Evolutionary conservation across 2,797 vertebrate genomes (phyloP), one percentile per base, ranked within the genome.

Genomic region (Platyrinchus mystaceus): DNA sequence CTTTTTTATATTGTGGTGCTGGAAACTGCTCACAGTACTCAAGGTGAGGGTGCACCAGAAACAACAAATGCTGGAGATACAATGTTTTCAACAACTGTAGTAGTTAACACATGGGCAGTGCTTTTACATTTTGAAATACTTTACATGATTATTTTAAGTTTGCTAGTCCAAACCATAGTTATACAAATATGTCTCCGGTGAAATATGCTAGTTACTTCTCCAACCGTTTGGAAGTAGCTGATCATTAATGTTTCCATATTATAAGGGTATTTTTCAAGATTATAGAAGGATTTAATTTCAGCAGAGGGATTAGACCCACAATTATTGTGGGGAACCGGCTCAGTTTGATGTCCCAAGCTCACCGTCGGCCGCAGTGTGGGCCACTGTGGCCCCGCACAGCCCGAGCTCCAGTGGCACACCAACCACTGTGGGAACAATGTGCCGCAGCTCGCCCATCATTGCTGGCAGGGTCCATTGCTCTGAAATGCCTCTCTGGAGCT

Each of bases 371-470:
- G 32, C 46, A 66, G 97, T 96, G 58, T 87, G 94, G 75, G 93
- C 97, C 82, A 99, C 97, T 22, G 34, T 28, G 9, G 97, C 41
- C 9, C 96, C 91, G 13, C 98, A 98, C 39, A 98, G 91, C 73
- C 98, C 94, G 7, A 99, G 60, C 97, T 99, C 98, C 97, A 99
- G 95, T 0, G 98, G 98, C 44, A 99, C 5, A 43, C 98, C 98
- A 3, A 97, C 90, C 58, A 93, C 68, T 2, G 98, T 98, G 32
- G 98, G 98, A 27, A 98, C 24, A 37, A 98, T 94, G 26, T 96
- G 97, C 39, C 98, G 97, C 75, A 98, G 27, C 93, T 99, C 98
- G 17, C 89, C 87, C 70, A 80, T 93, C 94, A 99, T 30, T 30
- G 97, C 5, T 0, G 98, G 97, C 90, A 98, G 97, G 13, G 84